Evolutionary conservation across 2,113 vertebrate genomes (phyloP), one percentile per base, ranked within the genome.

Genomic region (Phodopus roborovskii): DNA sequence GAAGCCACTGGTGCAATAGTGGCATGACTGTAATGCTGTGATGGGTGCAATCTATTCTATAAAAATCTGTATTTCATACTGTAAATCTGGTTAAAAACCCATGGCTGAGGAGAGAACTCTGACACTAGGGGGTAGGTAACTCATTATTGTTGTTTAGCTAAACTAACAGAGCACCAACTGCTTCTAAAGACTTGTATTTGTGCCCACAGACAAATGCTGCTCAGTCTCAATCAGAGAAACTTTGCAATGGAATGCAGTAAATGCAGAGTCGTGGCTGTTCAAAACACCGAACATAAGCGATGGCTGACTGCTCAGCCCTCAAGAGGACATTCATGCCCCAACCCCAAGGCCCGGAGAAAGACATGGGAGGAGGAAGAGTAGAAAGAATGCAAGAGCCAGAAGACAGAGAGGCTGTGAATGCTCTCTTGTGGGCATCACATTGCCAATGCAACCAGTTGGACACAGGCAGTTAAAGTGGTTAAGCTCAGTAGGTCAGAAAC

Each of bases 251-350:
- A n/a, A 81, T n/a, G 50, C 19, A n/a, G 78, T 79, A 22, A 36
- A 30, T 48, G 48, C 0, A 56, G 71, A 39, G 33, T 28, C 0
- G 0, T 16, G 56, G 19, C 22, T 16, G 6, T 1, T 60, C 56
- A 82, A 81, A n/a, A 60, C 15, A 16, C 36, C 28, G 24, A 83
- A 56, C 16, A 16, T 24, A 26, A 16, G 81, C 17, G 56, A n/a
- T 24, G 36, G 11, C 3, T 13, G 36, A 60, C 12, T 58, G 56
- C 20, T 60, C 36, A 26, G 53, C 6, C 53, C 53, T 16, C 53
- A 58, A 15, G 6, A 82, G 79, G 53, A 82, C 53, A 82, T 15
- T 58, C 78, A 60, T 24, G 12, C 36, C 17, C 53, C 0, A 20
- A 1, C 62, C 48, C 22, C 13, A 26, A 81, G 56, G 36, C 56